Evolutionary conservation across 1,140 invertebrate species (phyloP), one percentile per base, ranked within the genome.

Genomic region (Neodiprion virginianus): DNA sequence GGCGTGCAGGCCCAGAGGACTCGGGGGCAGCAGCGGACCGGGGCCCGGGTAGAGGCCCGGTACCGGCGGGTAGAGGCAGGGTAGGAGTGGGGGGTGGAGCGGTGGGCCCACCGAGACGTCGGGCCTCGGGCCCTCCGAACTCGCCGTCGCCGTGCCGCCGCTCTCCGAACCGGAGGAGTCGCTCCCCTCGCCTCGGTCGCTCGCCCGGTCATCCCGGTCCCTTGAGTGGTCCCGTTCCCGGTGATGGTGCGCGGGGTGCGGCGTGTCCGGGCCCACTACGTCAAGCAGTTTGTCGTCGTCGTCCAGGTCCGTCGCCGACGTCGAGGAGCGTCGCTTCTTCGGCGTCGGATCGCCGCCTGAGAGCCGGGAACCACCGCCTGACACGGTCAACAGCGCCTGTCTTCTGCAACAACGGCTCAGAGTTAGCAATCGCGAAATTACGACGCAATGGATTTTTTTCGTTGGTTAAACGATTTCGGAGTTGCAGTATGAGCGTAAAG

Each of bases 81-180:
- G 96, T 78, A 97, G 89, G 69, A 97, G 89, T 14, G 95, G 95
- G 11, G 95, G 95, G 81, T 96, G 95, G 11, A 96, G 93, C 9
- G 96, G 95, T 21, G 95, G 95, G 10, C 96, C 96, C 7, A 96
- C 93, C 8, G 94, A 95, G 28, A 96, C 95, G 87, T 96, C 96
- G 3, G 95, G 95, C 66, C 94, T 92, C 3, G 95, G 95, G 0
- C 91, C 89, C 69, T 92, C 91, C 1, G 90, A 89, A 8, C 92
- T 92, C 71, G 93, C 89, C 77, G 83, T 83, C 72, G 81, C 82
- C 72, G 80, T 92, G 73, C 82, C 91, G 14, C 90, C 85, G 79
- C 88, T 89, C 73, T 89, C 90, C 0, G 88, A 88, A 1, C 87
- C 87, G 17, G 83, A 89, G 76, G 86, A 89, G 86, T 86, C 76